A percentile compares a stretch with the other conserved stretches of the same genome.
Evolutionary conservation across 92 coral and sea anemone species (phyloP).

Genomic region (Pocillopora grandis): DNA sequence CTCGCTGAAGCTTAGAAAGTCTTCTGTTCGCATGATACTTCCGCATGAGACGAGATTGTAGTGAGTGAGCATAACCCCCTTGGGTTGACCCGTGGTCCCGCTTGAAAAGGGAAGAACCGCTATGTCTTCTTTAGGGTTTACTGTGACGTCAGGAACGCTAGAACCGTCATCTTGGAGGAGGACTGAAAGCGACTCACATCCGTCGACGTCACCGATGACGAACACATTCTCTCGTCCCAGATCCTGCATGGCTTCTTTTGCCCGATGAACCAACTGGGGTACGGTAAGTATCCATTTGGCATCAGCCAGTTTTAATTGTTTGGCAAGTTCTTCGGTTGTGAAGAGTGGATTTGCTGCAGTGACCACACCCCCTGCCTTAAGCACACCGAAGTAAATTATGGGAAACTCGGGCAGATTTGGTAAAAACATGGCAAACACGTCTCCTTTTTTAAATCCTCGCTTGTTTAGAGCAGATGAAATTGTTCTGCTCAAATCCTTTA

Average conservation of each 20-base stretch:
- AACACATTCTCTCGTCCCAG: slow-evolving; percentile 54
- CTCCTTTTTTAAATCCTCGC: slow-evolving; percentile 77
- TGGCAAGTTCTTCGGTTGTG: slow-evolving; percentile 73
- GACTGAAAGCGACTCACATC: slow-evolving; percentile 60
- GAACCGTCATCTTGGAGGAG: slow-evolving; percentile 84
- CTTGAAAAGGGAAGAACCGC: slow-evolving; percentile 91
- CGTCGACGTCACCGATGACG: slow-evolving; percentile 71
- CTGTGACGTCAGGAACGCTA: slow-evolving; percentile 49
- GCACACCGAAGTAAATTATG: slow-evolving; percentile 67
- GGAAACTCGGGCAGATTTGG: slow-evolving; percentile 77
- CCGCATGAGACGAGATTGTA: slow-evolving; percentile 72
- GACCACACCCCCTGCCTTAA: slow-evolving; percentile 75
- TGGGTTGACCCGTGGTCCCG: slow-evolving; percentile 89
- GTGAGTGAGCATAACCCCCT: slow-evolving; percentile 88
- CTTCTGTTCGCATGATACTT: slow-evolving; percentile 54
- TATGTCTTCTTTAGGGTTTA: slow-evolving; percentile 71
- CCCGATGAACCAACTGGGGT: slow-evolving; percentile 65
- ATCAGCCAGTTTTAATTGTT: slow-evolving; percentile 64
- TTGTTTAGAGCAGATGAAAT: slow-evolving; percentile 74
- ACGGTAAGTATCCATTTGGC: slow-evolving; percentile 77
- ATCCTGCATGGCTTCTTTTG: slow-evolving; percentile 61
- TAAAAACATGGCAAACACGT: slow-evolving; percentile 73
- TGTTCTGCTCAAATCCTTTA: slow-evolving; percentile 57
- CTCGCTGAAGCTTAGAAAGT: slow-evolving; percentile 47
- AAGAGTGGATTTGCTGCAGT: slow-evolving; percentile 73